A percentile compares a stretch with the other conserved stretches of the same genome.
phyloP scores from a whole-genome alignment of 64 coral and sea anemone species.

The Montipora sp. region DNA sequence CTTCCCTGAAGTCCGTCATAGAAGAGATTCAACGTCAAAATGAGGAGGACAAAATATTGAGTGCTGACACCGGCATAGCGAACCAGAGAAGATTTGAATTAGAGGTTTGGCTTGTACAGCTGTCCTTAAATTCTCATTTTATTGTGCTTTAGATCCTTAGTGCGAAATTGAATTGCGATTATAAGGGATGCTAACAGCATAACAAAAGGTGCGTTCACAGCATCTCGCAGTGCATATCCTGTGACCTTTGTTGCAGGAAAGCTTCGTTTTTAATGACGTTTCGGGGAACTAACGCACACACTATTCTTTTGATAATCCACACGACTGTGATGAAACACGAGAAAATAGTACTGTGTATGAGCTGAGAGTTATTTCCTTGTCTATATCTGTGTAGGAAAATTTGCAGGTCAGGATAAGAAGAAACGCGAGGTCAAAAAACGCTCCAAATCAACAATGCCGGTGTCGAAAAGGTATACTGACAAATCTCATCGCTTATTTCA shows the following conservation, averaged over 20 bases:
- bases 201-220: neutral
- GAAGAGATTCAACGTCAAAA: slow-evolving; percentile 17
- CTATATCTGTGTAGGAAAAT: neutral
- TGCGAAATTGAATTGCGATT: neutral
- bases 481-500: neutral
- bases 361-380: slow-evolving; percentile 8
- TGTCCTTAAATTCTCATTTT: neutral
- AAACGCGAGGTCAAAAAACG: neutral
- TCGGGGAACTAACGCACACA: too few relatives aligned
- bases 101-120: slow-evolving; percentile 4
- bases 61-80: neutral
- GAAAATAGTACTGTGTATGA: neutral
- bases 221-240: too few relatives aligned
- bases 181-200: too few relatives aligned
- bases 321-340: too few relatives aligned
- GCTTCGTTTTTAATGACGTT: neutral
- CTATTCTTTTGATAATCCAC: neutral
- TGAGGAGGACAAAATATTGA: neutral
- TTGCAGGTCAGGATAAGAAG: slow-evolving; percentile 16
- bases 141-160: neutral
- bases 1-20: slow-evolving; percentile 7
- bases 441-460: neutral
- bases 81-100: neutral
- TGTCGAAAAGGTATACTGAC: slow-evolving; percentile 1
- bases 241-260: neutral